A percentile compares a stretch with the other conserved stretches of the same genome.
phyloP scores from a whole-genome alignment of 2,888 invertebrate species.

The Linyphia triangularis region DNA sequence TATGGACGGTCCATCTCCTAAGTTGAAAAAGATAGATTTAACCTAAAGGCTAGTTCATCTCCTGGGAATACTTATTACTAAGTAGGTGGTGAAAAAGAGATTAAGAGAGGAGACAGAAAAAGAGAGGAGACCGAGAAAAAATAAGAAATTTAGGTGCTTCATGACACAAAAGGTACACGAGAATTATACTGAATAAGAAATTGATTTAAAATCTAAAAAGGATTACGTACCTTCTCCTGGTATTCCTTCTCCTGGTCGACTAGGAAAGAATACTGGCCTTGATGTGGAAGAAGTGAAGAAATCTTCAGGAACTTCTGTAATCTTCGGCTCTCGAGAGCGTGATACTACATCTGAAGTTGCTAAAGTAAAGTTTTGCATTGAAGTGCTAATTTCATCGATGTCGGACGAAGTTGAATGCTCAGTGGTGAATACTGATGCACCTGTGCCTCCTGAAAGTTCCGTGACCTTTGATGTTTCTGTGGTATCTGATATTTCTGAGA shows the following conservation, averaged over 20 bases:
- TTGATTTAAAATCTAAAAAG: neutral
- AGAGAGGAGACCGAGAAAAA: too few species aligned
- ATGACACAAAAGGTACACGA: too few species aligned
- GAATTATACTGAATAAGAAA: too few species aligned
- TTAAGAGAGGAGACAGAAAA: too few species aligned
- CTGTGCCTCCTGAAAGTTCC: neutral
- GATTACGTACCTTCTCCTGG: slow-evolving; percentile 75
- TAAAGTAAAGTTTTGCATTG: neutral
- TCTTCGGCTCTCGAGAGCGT: slow-evolving; percentile 40
- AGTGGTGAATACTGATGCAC: slow-evolving; percentile 27
- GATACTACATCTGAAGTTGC: slow-evolving; percentile 12
- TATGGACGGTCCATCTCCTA: too few species aligned
- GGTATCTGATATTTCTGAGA: neutral
- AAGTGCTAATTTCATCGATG: slow-evolving; percentile 38
- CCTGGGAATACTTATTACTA: too few species aligned
- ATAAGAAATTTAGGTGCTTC: too few species aligned
- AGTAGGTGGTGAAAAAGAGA: too few species aligned
- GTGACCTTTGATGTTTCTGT: neutral
- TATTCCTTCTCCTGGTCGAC: slow-evolving; percentile 75
- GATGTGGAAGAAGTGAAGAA: slow-evolving; percentile 62
- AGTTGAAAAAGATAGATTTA: too few species aligned
- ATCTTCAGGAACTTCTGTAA: slow-evolving; percentile 63
- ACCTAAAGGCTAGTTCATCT: too few species aligned
- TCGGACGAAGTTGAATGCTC: slow-evolving; percentile 47
- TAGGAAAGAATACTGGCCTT: slow-evolving; percentile 67